Base-by-base conservation (phyloP, 2,888 invertebrate species). In the Gymnoscelis rufifasciata region DNA sequence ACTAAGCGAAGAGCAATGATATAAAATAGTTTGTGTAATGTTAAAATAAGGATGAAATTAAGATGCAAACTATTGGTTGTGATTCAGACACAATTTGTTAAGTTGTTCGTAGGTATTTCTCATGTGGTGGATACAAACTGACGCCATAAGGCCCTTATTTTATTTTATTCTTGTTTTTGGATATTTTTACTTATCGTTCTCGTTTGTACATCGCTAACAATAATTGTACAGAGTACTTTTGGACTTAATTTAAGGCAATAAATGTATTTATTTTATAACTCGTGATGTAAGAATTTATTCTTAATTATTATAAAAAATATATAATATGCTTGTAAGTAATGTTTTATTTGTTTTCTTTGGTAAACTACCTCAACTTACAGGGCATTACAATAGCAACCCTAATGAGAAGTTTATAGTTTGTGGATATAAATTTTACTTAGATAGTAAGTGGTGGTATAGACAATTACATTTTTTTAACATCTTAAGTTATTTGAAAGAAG, bases 201-300 rank as follows among this genome's bases (percentile, higher is more conserved):
- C 83, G 81, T 88, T 88, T 86, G 86, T 87, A 87, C 86, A 88
- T 87, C 88, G 79, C 86, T 87, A 87, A 87, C 88, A 88, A 87
- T 88, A 83, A 82, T 76, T 88, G 88, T 88, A 88, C 88, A 88
- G 87, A 87, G 78, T 86, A 87, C 83, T 88, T 88, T 87, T 83
- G 84, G 83, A 88, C 87, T 86, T 88, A 87, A 86, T 83, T 88
- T 87, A 87, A 86, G 88, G 87, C 86, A 84, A 87, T 88, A 88
- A 88, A 88, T 87, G 88, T 88, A 88, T 88, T 88, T 88, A 88
- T 88, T 88, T 87, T 88, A 87, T 87, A 88, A 87, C 86, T 88
- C 78, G 87, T 86, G 87, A 88, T 86, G 86, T 88, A 88, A 88
- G 88, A 86, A 86, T 87, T 88, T 86, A 87, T 87, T 86, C 87